These are phyloP conservation scores for Buathra laborator DNA, from an alignment of 2,888 invertebrate genomes.

Conservation along the genomic window DNA sequence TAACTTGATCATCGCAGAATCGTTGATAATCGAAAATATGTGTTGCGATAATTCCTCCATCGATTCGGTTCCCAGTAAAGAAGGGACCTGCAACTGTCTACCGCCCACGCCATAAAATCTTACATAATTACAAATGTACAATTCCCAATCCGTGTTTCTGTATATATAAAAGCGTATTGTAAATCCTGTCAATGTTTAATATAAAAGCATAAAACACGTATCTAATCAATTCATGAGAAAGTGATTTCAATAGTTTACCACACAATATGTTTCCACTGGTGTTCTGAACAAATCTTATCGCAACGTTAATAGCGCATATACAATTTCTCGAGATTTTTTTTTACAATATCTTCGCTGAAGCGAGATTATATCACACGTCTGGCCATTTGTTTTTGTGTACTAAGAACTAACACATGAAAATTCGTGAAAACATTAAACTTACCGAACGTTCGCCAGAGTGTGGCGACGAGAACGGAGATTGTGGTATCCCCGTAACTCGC, in stretches of 20 bases:
- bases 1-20: background rate
- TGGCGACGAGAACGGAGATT: slow-evolving; percentile 95
- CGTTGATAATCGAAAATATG: background rate
- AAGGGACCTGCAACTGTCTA: slow-evolving; percentile 35
- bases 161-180: slow-evolving; percentile 9
- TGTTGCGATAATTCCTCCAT: slow-evolving; percentile 38
- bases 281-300: too few relatives aligned
- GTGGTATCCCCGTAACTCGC: slow-evolving; percentile 95
- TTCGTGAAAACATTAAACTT: slow-evolving; percentile 85
- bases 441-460: slow-evolving; percentile 97
- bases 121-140: background rate
- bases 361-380: slow-evolving; percentile 34
- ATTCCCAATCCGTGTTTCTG: slow-evolving; percentile 15
- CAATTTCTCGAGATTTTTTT: too few relatives aligned
- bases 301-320: too few relatives aligned
- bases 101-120: background rate
- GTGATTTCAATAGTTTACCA: background rate
- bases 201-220: background rate
- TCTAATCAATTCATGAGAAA: background rate
- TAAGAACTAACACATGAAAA: background rate
- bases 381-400: slow-evolving; percentile 49
- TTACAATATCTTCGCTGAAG: background rate
- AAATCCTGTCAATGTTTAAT: slow-evolving; percentile 15
- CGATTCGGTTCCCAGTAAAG: slow-evolving; percentile 29
- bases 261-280: background rate